Evolutionary conservation across 1,140 invertebrate species (phyloP).

Genomic region (Telenomus remus): DNA sequence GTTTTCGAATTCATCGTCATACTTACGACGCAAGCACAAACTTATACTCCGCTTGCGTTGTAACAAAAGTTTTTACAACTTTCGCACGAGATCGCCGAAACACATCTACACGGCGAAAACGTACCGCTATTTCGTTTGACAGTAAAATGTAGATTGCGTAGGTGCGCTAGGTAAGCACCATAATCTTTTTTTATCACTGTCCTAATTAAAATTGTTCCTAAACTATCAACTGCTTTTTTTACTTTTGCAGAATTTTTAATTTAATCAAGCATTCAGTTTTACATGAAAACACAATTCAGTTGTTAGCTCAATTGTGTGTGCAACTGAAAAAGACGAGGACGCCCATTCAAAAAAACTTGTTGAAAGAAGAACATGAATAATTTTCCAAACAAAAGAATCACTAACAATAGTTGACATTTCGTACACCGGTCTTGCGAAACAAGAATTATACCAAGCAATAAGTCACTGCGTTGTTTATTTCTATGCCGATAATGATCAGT

Average conservation of each 20-base stretch:
- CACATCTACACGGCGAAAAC: conserved; percentile 39
- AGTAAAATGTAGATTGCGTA: conserved; percentile 48
- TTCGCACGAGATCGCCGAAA: conserved; percentile 56
- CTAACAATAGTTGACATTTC: neutral
- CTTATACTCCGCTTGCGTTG: conserved; percentile 37
- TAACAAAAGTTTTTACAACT: conserved; percentile 60
- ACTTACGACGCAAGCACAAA: conserved; percentile 51
- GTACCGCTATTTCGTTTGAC: conserved; percentile 36
- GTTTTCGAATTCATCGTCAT: conserved; percentile 56
- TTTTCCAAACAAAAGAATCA: conserved; percentile 23
- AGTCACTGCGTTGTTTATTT: conserved; percentile 10
- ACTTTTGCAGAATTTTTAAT: neutral
- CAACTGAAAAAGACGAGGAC: neutral
- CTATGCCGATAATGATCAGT: conserved; percentile 23
- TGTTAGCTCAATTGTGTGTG: neutral
- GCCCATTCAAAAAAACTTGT: too few relatives aligned
- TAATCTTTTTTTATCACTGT: conserved; percentile 7
- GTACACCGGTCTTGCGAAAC: neutral
- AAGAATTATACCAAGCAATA: conserved; percentile 1
- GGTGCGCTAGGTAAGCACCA: conserved; percentile 15
- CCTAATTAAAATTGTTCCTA: conserved; percentile 9
- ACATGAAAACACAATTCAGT: too few relatives aligned
- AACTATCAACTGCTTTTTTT: conserved; percentile 5
- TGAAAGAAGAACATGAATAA: too few relatives aligned
- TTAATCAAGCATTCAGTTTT: too few relatives aligned